Base-by-base conservation (phyloP, 2,797 vertebrate genomes). In the Cynopterus sphinx region DNA sequence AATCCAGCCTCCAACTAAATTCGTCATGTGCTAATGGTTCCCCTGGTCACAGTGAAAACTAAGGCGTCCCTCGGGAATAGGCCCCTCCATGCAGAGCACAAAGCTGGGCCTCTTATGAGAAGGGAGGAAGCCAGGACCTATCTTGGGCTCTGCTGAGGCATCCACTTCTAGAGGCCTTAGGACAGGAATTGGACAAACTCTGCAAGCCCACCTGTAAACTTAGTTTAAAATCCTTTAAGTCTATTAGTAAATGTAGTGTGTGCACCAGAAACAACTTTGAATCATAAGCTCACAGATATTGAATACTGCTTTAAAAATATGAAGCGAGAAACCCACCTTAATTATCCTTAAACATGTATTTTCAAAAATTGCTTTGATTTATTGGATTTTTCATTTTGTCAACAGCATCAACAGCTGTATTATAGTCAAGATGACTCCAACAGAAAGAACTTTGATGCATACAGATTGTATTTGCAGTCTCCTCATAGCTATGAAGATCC, bases 391-490 rank as follows among this genome's bases (percentile, higher is more conserved):
- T 97, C 55, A 0, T 96, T 98, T 92, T 98, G 75, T 95, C 96
- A 94, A 94, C 98, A 99, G 97, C 98, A 98, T 97, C 99, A 99
- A 90, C 99, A 99, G 96, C 98, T 99, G 70, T 97, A 99, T 98
- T 99, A 99, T 98, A 99, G 99, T 73, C 98, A 99, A 51, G 99
- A 99, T 49, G 99, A 99, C 33, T 96, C 98, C 3, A 98, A 98
- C 97, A 98, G 99, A 97, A 99, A 99, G 98, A 99, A 99, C 98
- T 99, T 99, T 21, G 99, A 99, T 63, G 98, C 99, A 0, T 99
- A 99, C 98, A 98, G 99, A 96, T 98, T 99, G 97, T 99, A 99
- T 98, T 97, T 99, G 98, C 99, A 99, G 98, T 99, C 99, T 97
- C 99, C 99, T 9, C 99, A 99, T 49, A 99, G 99, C 98, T 99